Percentiles rank a stretch among this genome's conserved stretches.
phyloP scores from a whole-genome alignment of 2,888 invertebrate genomes.

The Penaeus monodon region DNA sequence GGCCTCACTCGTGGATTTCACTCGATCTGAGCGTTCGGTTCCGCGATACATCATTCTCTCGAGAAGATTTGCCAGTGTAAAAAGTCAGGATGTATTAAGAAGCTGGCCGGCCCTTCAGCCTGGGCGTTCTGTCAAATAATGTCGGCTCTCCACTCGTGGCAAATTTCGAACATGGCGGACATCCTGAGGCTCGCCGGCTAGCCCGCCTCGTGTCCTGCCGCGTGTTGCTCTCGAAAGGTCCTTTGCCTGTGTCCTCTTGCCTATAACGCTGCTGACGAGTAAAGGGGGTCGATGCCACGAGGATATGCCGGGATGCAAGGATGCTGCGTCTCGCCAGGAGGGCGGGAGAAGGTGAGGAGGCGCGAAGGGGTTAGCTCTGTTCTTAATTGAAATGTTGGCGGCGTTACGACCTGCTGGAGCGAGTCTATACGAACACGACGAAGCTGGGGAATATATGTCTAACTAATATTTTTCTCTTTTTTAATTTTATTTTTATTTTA shows the following conservation, averaged over 20 bases:
- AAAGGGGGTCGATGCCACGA: too few relatives aligned
- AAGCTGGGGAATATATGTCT: background rate
- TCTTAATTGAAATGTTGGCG: constrained; percentile 52
- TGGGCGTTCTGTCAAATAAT: constrained; percentile 16
- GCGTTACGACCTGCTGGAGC: constrained; percentile 1
- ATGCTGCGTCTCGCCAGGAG: too few relatives aligned
- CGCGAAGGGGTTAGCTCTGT: too few relatives aligned
- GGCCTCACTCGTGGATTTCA: too few relatives aligned
- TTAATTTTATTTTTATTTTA: background rate
- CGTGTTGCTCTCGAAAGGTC: too few relatives aligned
- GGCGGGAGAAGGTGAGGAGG: too few relatives aligned
- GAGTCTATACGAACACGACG: constrained; percentile 20
- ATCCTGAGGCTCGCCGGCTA: background rate
- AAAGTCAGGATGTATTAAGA: constrained; percentile 42
- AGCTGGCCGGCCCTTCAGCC: constrained; percentile 20
- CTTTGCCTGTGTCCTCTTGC: too few relatives aligned
- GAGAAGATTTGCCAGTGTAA: constrained; percentile 30
- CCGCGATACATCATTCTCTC: constrained; percentile 22
- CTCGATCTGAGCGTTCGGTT: background rate
- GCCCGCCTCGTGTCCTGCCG: background rate
- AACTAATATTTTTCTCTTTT: background rate
- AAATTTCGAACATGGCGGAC: background rate
- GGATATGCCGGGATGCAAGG: too few relatives aligned
- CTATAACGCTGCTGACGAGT: too few relatives aligned
- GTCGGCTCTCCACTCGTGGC: background rate